Evolutionary conservation across 2,888 invertebrate genomes (phyloP).

Genomic region (Osedax frankpressi): DNA sequence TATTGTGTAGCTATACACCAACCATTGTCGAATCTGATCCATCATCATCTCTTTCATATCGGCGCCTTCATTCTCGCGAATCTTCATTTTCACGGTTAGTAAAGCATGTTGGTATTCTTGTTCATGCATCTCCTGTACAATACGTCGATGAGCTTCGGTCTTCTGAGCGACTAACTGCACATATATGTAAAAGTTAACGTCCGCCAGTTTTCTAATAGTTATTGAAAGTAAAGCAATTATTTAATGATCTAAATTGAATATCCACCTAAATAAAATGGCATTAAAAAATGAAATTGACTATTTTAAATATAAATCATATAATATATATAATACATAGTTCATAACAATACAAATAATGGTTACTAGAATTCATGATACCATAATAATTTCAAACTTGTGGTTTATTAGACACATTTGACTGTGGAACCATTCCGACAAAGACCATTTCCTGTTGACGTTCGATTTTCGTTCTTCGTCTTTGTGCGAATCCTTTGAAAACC

Average conservation of each 20-base stretch:
- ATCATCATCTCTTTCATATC: conserved; percentile 72
- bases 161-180: conserved; percentile 30
- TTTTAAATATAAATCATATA: too few relatives aligned
- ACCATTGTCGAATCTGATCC: conserved; percentile 75
- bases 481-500: conserved; percentile 46
- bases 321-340: too few relatives aligned
- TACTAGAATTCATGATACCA: too few relatives aligned
- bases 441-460: conserved; percentile 67
- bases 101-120: conserved; percentile 61
- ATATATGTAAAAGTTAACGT: too few relatives aligned
- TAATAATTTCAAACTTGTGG: too few relatives aligned
- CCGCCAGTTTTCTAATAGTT: too few relatives aligned
- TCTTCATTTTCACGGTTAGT: conserved; percentile 50
- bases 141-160: conserved; percentile 50
- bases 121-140: conserved; percentile 58
- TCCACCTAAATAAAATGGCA: too few relatives aligned
- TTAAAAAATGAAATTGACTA: too few relatives aligned
- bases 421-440: conserved; percentile 63
- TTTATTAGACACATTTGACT: conserved; percentile 11
- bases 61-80: conserved; percentile 60
- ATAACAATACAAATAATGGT: too few relatives aligned
- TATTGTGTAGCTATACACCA: too few relatives aligned
- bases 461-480: conserved; percentile 37
- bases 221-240: too few relatives aligned
- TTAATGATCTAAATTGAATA: too few relatives aligned